A percentile compares a stretch with the other conserved stretches of the same genome.
These are phyloP conservation scores for Thamnophis elegans DNA, from an alignment of 2,797 vertebrate species.

Conservation along the genomic window DNA sequence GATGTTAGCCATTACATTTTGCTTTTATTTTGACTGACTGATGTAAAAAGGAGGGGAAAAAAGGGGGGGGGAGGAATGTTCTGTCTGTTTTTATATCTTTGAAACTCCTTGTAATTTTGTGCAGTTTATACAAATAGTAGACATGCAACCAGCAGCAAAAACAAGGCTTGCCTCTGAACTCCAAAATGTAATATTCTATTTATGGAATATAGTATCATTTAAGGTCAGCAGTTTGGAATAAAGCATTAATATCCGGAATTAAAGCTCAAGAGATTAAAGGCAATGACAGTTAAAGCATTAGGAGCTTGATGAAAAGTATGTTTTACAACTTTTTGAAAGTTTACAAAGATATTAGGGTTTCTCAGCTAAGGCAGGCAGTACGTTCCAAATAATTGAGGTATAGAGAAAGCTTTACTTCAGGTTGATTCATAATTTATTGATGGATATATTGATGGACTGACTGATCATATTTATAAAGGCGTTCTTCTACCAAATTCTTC, in stretches of 20 bases:
- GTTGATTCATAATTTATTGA: not conserved
- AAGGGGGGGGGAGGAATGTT: too few relatives aligned
- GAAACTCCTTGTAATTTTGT: not conserved
- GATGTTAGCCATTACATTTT: not conserved
- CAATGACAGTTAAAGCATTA: not conserved
- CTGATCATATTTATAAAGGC: not conserved
- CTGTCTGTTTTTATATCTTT: not conserved
- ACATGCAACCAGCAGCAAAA: not conserved
- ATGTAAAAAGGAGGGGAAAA: not conserved
- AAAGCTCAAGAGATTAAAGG: not conserved
- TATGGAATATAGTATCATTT: slow-evolving; percentile 47
- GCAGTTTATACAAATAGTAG: not conserved
- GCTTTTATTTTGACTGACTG: not conserved
- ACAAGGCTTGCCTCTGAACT: not conserved
- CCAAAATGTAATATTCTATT: not conserved
- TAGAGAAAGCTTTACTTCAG: not conserved
- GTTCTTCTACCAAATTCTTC: not conserved
- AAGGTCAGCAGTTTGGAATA: not conserved
- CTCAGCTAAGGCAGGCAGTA: not conserved
- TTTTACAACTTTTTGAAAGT: not conserved
- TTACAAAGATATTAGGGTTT: not conserved
- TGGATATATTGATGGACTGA: not conserved
- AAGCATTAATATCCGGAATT: not conserved
- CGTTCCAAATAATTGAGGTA: not conserved
- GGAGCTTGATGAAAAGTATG: not conserved